Evolutionary conservation across 1,140 invertebrate genomes (phyloP).

Genomic region (Chlorops oryzae): DNA sequence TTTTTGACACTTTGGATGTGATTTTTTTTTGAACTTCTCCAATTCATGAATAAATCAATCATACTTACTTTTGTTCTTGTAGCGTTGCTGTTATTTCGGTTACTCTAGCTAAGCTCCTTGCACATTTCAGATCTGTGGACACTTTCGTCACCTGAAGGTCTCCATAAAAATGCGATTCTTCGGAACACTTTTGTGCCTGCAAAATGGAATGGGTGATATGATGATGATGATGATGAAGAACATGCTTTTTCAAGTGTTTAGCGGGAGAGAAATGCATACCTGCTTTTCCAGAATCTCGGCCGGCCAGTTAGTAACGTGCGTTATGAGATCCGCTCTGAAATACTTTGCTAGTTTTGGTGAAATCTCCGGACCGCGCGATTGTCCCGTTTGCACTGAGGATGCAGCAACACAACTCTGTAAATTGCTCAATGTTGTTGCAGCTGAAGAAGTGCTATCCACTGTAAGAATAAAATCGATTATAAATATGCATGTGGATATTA

Average conservation of each 20-base stretch:
- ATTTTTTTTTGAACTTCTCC: too few relatives aligned
- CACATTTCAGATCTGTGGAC: slow-evolving; percentile 89
- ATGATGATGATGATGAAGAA: slow-evolving; percentile 4
- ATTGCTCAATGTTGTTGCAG: slow-evolving; percentile 37
- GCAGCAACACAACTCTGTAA: slow-evolving; percentile 42
- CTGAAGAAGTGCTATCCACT: slow-evolving; percentile 35
- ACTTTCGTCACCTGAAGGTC: slow-evolving; percentile 88
- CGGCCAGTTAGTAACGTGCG: slow-evolving; percentile 87
- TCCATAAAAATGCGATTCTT: slow-evolving; percentile 77
- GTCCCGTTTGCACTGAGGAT: slow-evolving; percentile 36
- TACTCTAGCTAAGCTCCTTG: slow-evolving; percentile 85
- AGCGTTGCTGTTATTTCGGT: slow-evolving; percentile 95
- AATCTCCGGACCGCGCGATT: slow-evolving; percentile 57
- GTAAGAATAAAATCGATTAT: slow-evolving; percentile 1
- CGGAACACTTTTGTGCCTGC: slow-evolving; percentile 76
- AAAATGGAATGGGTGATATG: slow-evolving; percentile 20
- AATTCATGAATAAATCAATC: too few relatives aligned
- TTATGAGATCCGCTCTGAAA: slow-evolving; percentile 82
- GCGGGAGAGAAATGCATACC: slow-evolving; percentile 54
- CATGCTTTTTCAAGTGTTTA: background rate
- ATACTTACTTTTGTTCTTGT: slow-evolving; percentile 92
- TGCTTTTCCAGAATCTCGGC: slow-evolving; percentile 89
- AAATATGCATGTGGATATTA: slow-evolving; percentile 1
- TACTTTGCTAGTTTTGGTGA: slow-evolving; percentile 87
- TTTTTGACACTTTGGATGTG: too few relatives aligned